A percentile compares a stretch with the other conserved stretches of the same genome.
phyloP scores from a whole-genome alignment of 2,113 vertebrate species.

The Hepsetus odoe region DNA sequence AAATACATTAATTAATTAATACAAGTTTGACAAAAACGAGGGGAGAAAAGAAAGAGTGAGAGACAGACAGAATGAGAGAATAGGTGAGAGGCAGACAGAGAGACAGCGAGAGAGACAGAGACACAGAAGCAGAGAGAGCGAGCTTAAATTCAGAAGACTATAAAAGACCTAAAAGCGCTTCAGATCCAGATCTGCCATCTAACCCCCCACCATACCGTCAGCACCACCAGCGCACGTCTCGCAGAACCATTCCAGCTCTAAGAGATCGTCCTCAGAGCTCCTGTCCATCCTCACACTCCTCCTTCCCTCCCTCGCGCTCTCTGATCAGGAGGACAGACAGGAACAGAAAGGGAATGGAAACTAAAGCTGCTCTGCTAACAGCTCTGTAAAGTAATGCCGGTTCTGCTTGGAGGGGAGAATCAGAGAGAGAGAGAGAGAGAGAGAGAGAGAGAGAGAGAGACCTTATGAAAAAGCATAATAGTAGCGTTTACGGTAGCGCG shows the following conservation, averaged over 20 bases:
- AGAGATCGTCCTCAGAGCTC: conserved; percentile 81
- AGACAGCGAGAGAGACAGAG: not conserved
- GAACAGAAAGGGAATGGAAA: too few species aligned
- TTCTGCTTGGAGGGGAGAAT: not conserved
- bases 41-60: too few species aligned
- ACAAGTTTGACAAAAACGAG: too few species aligned
- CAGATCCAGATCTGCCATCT: too few species aligned
- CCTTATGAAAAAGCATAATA: too few species aligned
- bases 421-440: not conserved
- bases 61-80: not conserved
- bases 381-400: not conserved
- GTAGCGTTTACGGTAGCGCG: too few species aligned
- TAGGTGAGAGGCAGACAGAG: not conserved
- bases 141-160: too few species aligned
- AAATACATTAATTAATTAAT: too few species aligned
- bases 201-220: too few species aligned
- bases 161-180: too few species aligned
- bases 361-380: conserved; percentile 1
- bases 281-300: conserved; percentile 84
- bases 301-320: conserved; percentile 60
- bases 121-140: not conserved
- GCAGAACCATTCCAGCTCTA: conserved; percentile 82
- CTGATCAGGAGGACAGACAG: not conserved
- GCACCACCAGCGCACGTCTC: conserved; percentile 79
- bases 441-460: not conserved